Evolutionary conservation across 2,113 vertebrate species (phyloP), one percentile per base, ranked within the genome.

Genomic region (Zingel zingel): DNA sequence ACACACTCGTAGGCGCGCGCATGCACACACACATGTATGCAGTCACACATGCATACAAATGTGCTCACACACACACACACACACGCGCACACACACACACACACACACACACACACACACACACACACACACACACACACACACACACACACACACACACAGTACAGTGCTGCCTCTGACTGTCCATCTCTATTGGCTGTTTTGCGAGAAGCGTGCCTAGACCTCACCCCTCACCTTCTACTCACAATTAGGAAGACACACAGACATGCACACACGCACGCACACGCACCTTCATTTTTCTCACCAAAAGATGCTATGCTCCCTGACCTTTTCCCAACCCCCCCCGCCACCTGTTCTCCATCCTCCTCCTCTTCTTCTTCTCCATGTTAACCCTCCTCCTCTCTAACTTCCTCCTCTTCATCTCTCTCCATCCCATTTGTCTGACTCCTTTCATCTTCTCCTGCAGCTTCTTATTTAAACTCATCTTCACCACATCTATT

Each of bases 141-240:
- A 80, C 70, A 62, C 54, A 62, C 68, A 68, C 30, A 63, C 57
- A 80, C 68, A 65, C 79, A 64, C 74, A 67, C 25, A 53, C 70
- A 77, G 65, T 51, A 30, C 53, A 63, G 79, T 18, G 53, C 79
- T 43, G 83, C 83, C 79, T 88, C 84, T 43, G 85, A 91, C 86
- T 90, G 86, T 86, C 86, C 77, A 80, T 90, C 90, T 91, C 83
- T 89, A 92, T 90, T 85, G 89, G 85, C 78, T 84, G 77, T 83
- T 88, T 89, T 82, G 79, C 33, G 6, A 76, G 83, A 82, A 73
- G 84, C 82, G 71, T 80, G 86, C 89, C 91, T 82, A 67, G 81
- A 58, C 79, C 89, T 92, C 88, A 92, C 89, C 90, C 83, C 89
- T 91, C 88, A 91, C 90, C 92, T 89, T 89, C 82, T 79, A 25